Evolutionary conservation across 2,797 vertebrate genomes (phyloP).

Genomic region (Potorous gilbertii): DNA sequence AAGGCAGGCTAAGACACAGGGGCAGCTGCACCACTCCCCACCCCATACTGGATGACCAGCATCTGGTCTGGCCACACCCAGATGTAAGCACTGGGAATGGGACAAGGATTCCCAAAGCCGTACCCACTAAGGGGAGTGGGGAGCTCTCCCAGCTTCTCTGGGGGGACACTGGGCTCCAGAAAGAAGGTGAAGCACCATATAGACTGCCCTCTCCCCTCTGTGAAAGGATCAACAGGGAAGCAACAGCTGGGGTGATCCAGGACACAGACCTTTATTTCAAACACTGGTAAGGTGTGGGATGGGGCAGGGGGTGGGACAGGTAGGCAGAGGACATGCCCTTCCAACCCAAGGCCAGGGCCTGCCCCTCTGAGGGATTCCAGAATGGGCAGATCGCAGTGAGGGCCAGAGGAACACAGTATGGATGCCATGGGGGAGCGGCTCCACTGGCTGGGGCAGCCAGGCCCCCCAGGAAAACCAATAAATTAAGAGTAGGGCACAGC

Average conservation of each 20-base stretch:
- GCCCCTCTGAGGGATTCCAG: slow-evolving; percentile 54
- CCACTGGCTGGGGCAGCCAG: background rate
- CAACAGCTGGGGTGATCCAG: slow-evolving; percentile 33
- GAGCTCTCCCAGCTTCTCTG: too few species aligned
- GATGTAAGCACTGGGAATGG: background rate
- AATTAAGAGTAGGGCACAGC: background rate
- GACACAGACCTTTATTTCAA: slow-evolving; percentile 79
- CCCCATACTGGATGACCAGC: background rate
- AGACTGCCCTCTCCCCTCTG: slow-evolving; percentile 3
- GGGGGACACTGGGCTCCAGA: background rate
- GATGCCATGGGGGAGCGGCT: slow-evolving; percentile 32
- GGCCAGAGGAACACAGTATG: slow-evolving; percentile 28
- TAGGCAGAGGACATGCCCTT: slow-evolving; percentile 7
- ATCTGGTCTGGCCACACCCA: background rate
- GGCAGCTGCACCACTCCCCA: background rate
- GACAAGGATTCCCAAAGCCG: background rate
- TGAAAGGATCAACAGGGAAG: slow-evolving; percentile 46
- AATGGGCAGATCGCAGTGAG: slow-evolving; percentile 56
- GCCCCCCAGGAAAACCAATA: slow-evolving; percentile 79
- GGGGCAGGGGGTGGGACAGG: background rate
- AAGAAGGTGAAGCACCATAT: background rate
- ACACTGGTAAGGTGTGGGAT: slow-evolving; percentile 59
- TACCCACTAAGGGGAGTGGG: background rate
- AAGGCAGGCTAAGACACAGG: background rate
- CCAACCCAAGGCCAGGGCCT: slow-evolving; percentile 23